Evolutionary conservation across 92 coral and sea anemone species (phyloP).

Genomic region (Siderastrea radians): DNA sequence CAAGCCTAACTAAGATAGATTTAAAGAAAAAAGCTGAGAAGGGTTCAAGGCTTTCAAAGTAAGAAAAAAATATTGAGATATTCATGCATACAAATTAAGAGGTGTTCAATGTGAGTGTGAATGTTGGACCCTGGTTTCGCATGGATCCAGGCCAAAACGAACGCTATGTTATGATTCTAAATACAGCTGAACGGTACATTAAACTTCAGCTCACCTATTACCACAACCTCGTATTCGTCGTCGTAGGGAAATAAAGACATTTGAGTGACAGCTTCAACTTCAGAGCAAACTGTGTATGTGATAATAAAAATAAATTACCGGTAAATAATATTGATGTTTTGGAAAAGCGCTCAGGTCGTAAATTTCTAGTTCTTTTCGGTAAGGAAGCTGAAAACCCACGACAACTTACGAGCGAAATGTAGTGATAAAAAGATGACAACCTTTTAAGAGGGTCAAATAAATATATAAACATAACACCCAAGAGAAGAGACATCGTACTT

Average conservation of each 20-base stretch:
- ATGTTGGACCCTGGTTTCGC: too few species aligned
- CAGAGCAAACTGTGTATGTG: constrained; percentile 27
- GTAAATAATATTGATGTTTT: not conserved
- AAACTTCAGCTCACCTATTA: too few species aligned
- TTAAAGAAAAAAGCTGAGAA: too few species aligned
- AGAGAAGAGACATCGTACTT: not conserved
- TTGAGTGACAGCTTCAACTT: constrained; percentile 10
- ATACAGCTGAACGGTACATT: too few species aligned
- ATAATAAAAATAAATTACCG: not conserved
- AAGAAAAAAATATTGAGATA: too few species aligned
- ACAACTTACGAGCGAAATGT: not conserved
- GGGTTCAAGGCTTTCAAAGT: too few species aligned
- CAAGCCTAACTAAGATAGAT: too few species aligned
- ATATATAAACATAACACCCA: not conserved
- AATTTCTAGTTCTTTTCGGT: not conserved
- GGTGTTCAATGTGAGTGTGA: too few species aligned
- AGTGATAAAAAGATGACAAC: not conserved
- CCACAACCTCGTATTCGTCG: constrained; percentile 67
- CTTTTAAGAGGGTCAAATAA: not conserved
- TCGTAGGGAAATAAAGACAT: constrained; percentile 26
- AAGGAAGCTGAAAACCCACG: not conserved
- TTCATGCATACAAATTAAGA: too few species aligned
- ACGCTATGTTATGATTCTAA: too few species aligned
- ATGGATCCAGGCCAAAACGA: too few species aligned
- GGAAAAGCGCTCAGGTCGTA: too few species aligned